Evolutionary conservation across 2,888 invertebrate species (phyloP), one percentile per base, ranked within the genome.

Genomic region (Agelastica alni): DNA sequence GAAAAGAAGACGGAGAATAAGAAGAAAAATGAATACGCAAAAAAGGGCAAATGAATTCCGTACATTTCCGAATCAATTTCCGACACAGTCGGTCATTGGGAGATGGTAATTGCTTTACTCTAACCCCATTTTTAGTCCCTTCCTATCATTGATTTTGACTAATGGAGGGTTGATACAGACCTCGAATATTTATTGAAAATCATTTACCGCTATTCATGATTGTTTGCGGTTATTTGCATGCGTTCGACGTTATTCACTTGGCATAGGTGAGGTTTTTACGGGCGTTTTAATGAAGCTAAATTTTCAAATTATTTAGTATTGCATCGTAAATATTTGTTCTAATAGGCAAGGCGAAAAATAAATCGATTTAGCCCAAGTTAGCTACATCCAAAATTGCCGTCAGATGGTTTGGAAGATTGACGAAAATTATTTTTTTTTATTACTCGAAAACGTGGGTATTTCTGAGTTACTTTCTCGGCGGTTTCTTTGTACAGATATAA

Each of bases 31-130:
- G 68, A 70, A 68, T 65, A 72, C 71, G 71, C 70, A 71, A 73
- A 73, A 67, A 68, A 68, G 65, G 70, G 70, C 69, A 70, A 72
- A 72, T 70, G 70, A 70, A 69, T 68, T 65, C 67, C 69, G 69
- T 70, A 69, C 69, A 69, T 69, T 72, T 71, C 71, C 71, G 71
- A 70, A 64, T 65, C 70, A 71, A 72, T 72, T 72, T 73, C 72
- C 72, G 71, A 69, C 69, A 68, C 68, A 70, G 70, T 71, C 68
- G 69, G 68, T 68, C 70, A 66, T 66, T 45, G 60, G 60, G 55
- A 60, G 42, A 51, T 54, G 55, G 56, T 63, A 66, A 66, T 67
- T 57, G 62, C 63, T 67, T 62, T 59, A 44, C 60, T 56, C 59
- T 60, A 61, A 60, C 63, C 60, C 58, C 57, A 61, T 65, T 62